Evolutionary conservation across 2,797 vertebrate genomes (phyloP), one percentile per base, ranked within the genome.

Genomic region (Cirrhinus mrigala): DNA sequence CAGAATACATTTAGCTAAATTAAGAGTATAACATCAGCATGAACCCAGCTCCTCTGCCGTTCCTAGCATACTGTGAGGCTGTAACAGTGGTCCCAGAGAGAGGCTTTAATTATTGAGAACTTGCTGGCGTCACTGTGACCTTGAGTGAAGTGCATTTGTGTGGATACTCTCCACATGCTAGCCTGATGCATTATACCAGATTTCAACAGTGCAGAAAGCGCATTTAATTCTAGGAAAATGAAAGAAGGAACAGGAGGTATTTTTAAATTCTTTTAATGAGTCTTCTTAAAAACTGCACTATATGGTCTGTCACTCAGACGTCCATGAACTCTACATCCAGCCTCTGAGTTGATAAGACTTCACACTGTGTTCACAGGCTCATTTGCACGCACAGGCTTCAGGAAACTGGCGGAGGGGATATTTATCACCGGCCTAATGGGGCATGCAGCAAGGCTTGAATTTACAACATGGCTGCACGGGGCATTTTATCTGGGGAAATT

Each of bases 111-210:
- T 77, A 87, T 88, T 86, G 76, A 90, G 83, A 82, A 79, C 60
- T 89, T 77, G 85, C 80, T 79, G 89, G 40, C 82, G 82, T 77
- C 75, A 86, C 89, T 2, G 83, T 91, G 90, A 94, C 93, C 92
- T 93, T 94, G 89, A 86, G 83, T 37, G 37, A 78, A 85, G 62
- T 29, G 56, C 20, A 78, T 54, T 71, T 79, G 44, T 70, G 56
- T 62, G 58, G 79, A 86, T 83, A 71, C n/a, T 20, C 9, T 54
- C 37, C 52, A 64, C 80, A 73, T 29, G 56, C 29, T 80, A 83
- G 46, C 7, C 50, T 66, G 80, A 82, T 69, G 44, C 48, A 74
- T 73, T 54, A 68, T 22, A 58, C 11, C 76, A 44, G 20, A 64
- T 27, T 73, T 62, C 11, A 22, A 64, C n/a, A 29, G 33, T 40